Evolutionary conservation across 2,888 invertebrate genomes (phyloP), one percentile per base, ranked within the genome.

Genomic region (Carpatolechia fugitivella): DNA sequence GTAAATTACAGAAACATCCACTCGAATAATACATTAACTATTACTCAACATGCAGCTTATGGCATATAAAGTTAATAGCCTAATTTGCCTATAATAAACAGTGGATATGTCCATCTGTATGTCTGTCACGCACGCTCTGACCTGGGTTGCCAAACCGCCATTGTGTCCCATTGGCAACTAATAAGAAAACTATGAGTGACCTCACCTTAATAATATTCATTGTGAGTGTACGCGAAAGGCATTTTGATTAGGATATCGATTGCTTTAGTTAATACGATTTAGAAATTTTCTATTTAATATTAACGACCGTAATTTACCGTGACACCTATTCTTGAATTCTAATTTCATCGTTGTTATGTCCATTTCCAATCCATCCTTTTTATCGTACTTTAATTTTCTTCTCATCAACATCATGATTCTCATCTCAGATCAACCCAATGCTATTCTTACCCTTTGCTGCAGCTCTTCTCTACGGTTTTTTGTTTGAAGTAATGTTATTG

Each of bases 51-150:
- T 18, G 18, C 40, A 41, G 24, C 29, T 29, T 20, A 44, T 44
- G 47, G 47, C 47, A 30, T 47, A 47, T 31, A 47, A 44, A 30
- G 53, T 56, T 58, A 56, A 60, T 58, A 55, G 56, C 51, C 36
- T 55, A 51, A 54, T 60, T 60, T 60, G 51, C 47, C 35, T 48
- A 24, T 38, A 54, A 48, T 54, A 48, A 33, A 40, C 40, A 3
- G 40, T 14, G 1, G 38, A 35, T 7, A 14, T 29, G 16, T 20
- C 44, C 13, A 16, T 48, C 18, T 40, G 40, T 16, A 54, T 54
- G 54, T 30, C 18, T 10, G 16, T 54, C 54, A 54, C 54, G 54
- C 38, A n/a, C 24, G 11, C 1, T 20, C 13, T 50, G 38, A 36
- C 36, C 50, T 29, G 50, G 38, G 24, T 50, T 50, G 50, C 50